phyloP scores from a whole-genome alignment of 2,797 vertebrate genomes.

The Neosalanx taihuensis region DNA sequence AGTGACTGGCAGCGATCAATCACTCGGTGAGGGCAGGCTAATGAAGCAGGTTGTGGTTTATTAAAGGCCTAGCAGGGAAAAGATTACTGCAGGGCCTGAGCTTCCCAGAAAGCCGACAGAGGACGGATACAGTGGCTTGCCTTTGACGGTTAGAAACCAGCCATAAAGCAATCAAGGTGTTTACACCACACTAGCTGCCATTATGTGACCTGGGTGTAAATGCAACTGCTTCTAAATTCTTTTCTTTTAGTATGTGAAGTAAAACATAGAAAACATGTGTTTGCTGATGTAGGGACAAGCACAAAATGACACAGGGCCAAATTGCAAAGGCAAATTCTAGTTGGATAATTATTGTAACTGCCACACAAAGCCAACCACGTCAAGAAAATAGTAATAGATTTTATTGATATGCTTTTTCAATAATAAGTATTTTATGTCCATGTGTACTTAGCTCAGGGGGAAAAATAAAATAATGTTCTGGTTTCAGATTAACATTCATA shows the following conservation, averaged over 20 bases:
- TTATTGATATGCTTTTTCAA: constrained; percentile 22
- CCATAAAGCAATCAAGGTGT: constrained; percentile 66
- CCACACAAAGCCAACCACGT: neutral
- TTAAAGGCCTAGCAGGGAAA: constrained; percentile 64
- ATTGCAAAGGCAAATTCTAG: neutral
- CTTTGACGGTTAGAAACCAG: constrained; percentile 54
- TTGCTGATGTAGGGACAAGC: neutral
- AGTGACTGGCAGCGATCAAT: constrained; percentile 97
- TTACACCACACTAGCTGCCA: constrained; percentile 55
- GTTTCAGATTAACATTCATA: constrained; percentile 30
- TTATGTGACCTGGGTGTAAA: constrained; percentile 56
- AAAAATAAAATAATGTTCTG: constrained; percentile 2
- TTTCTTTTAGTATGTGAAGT: constrained; percentile 20
- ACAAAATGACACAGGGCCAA: neutral
- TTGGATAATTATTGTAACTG: neutral
- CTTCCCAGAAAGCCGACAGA: constrained; percentile 53
- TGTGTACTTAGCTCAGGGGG: neutral
- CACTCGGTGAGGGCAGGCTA: constrained; percentile 78
- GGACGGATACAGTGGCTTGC: constrained; percentile 40
- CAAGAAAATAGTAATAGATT: constrained; percentile 2
- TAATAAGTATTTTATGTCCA: neutral
- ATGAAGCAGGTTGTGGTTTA: constrained; percentile 73
- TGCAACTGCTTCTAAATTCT: constrained; percentile 39
- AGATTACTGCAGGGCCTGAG: constrained; percentile 61
- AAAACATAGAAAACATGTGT: constrained; percentile 20